These are phyloP conservation scores for Microplitis deprimator DNA, from an alignment of 2,888 invertebrate species.

Conservation along the genomic window DNA sequence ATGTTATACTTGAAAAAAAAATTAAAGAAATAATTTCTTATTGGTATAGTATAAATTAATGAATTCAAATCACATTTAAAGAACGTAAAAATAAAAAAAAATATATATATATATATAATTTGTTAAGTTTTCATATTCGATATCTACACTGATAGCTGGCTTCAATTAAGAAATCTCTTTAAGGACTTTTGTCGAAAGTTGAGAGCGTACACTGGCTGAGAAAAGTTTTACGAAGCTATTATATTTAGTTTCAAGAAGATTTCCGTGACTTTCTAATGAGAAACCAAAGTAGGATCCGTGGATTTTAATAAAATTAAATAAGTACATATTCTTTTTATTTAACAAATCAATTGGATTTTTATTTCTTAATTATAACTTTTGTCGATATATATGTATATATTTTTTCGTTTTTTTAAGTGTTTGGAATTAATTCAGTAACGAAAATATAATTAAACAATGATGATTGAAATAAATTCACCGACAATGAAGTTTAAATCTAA, in stretches of 20 bases:
- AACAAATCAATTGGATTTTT: background rate
- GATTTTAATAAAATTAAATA: constrained; percentile 12
- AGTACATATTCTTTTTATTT: background rate
- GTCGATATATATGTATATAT: too few species aligned
- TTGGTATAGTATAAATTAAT: background rate
- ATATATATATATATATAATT: background rate
- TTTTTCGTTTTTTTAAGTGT: background rate
- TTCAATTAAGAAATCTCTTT: constrained; percentile 17
- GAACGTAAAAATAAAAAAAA: background rate
- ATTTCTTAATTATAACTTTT: background rate
- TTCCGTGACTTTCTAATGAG: constrained; percentile 4
- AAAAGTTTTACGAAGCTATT: constrained; percentile 11
- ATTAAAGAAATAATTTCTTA: too few species aligned
- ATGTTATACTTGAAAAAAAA: too few species aligned
- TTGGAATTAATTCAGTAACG: background rate
- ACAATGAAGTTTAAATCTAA: too few species aligned
- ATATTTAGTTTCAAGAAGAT: background rate
- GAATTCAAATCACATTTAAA: background rate
- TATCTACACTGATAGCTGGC: background rate
- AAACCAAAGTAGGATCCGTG: background rate
- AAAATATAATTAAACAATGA: too few species aligned
- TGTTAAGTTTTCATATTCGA: background rate
- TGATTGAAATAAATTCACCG: too few species aligned
- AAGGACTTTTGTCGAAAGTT: constrained; percentile 2
- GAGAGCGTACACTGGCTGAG: background rate